Percentiles rank a stretch among this genome's conserved stretches.
Conservation (phyloP, 2,888 invertebrate species). For the Leptopilina myrica region DNA sequence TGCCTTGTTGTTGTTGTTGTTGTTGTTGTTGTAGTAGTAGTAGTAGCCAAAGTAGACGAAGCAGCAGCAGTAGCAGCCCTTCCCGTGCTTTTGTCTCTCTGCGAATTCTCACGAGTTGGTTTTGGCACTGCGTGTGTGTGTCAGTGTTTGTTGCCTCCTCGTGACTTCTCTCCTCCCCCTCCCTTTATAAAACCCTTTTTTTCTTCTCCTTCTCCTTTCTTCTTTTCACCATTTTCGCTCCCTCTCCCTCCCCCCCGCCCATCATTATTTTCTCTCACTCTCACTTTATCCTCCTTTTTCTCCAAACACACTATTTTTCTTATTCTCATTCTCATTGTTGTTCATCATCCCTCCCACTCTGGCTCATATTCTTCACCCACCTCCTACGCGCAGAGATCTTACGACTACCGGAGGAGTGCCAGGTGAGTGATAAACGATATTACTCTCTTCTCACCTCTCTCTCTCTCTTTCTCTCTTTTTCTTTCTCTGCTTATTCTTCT, state of each 20-base stretch:
- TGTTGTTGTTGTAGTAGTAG: constrained; percentile 49
- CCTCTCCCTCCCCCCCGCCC: constrained; percentile 46
- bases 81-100: no score
- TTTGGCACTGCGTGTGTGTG: no score
- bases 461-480: constrained; percentile 50
- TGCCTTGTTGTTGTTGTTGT: constrained; percentile 51
- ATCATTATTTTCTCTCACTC: constrained; percentile 39
- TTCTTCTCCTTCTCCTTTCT: constrained; percentile 46
- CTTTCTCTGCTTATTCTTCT: constrained; percentile 46
- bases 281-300: constrained; percentile 34
- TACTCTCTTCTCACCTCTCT: constrained; percentile 63
- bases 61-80: no score
- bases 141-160: constrained; percentile 33
- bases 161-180: constrained; percentile 46
- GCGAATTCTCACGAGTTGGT: constrained; percentile 48
- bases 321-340: constrained; percentile 42
- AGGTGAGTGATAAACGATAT: constrained; percentile 73
- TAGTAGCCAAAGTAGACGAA: not conserved
- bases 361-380: constrained; percentile 48
- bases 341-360: constrained; percentile 41
- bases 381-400: constrained; percentile 54
- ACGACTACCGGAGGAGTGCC: constrained; percentile 59
- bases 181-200: constrained; percentile 45
- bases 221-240: constrained; percentile 53
- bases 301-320: not conserved